phyloP scores from a whole-genome alignment of 2,888 invertebrate species.

The Acleris laterana region DNA sequence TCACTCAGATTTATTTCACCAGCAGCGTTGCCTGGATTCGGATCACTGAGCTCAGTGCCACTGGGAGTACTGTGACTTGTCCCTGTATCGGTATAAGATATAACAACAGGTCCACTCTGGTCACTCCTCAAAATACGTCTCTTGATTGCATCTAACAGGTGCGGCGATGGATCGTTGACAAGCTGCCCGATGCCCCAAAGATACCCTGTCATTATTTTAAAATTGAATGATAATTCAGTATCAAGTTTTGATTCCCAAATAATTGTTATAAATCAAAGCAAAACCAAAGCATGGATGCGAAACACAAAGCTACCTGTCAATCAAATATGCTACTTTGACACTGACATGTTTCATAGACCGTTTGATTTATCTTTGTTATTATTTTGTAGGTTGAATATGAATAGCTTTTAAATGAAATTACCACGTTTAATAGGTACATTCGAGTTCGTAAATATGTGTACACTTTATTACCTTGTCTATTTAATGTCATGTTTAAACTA shows the following conservation, averaged over 20 bases:
- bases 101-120: background rate
- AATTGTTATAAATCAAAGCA: no score
- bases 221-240: no score
- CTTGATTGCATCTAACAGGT: constrained; percentile 54
- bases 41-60: constrained; percentile 1
- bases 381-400: constrained; percentile 1
- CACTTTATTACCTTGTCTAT: no score
- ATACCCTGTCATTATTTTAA: constrained; percentile 53
- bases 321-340: no score
- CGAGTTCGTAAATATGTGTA: no score
- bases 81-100: background rate
- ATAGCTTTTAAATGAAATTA: background rate
- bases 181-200: constrained; percentile 64
- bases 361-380: background rate
- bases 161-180: constrained; percentile 63
- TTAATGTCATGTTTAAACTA: no score
- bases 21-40: constrained; percentile 20
- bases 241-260: no score
- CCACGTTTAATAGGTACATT: constrained; percentile 1
- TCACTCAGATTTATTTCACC: constrained; percentile 24
- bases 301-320: no score
- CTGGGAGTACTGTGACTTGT: background rate
- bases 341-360: background rate
- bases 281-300: no score
- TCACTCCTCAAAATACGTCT: constrained; percentile 41